Evolutionary conservation across 1,140 invertebrate genomes (phyloP), one percentile per base, ranked within the genome.

Genomic region (Drosophila busckii): DNA sequence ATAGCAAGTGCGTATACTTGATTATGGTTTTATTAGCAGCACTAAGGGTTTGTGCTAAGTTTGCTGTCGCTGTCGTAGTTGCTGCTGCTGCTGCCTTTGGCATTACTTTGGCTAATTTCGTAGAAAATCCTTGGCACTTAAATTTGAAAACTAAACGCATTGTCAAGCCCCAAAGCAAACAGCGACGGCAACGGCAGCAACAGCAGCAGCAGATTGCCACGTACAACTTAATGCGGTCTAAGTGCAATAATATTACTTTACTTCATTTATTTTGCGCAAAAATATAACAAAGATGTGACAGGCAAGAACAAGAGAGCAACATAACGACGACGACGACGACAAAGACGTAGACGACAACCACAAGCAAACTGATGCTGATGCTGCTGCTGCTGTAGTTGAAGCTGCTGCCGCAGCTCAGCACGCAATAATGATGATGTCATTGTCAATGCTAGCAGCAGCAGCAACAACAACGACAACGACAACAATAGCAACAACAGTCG

Each of bases 161-260:
- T 35, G 50, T 10, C 50, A 22, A 5, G n/a, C 5, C 17, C 37
- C 28, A 3, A 28, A 9, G 28, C 26, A 10, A 9, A 9, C 23
- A 31, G 19, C 25, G 3, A 2, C 16, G 9, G 4, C 20, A 37
- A n/a, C 35, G 23, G 8, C 12, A 38, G 20, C 20, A 50, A 22
- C 32, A 38, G 7, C 31, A 55, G 13, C 49, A 67, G 66, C 66
- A 80, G 64, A 82, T 80, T 80, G 75, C 75, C 75, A 80, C 75
- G 75, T 80, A 80, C 75, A 80, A 69, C 65, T 83, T 82, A 82
- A 83, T 83, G 78, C 71, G 76, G 65, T 84, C 76, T 83, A 83
- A 83, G 78, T 84, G 80, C 78, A 84, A 84, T 84, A 84, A 84
- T 84, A 84, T 84, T 84, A 83, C 78, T 84, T 84, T 73, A 69